These are phyloP conservation scores for Chaitophorus viminalis DNA, from an alignment of 2,888 invertebrate species.

Conservation along the genomic window DNA sequence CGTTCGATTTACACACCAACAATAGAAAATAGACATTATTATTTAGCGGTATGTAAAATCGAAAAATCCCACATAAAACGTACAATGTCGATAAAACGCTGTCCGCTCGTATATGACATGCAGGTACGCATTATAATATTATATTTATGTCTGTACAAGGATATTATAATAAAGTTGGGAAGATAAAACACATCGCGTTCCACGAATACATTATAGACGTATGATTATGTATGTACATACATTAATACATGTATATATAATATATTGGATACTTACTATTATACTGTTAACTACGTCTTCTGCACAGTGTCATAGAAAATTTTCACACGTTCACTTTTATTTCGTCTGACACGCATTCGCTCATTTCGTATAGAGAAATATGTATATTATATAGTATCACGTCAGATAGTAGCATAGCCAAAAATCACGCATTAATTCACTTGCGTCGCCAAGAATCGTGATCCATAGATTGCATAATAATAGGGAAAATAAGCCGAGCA, in stretches of 20 bases:
- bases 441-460: conserved; percentile 51
- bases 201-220: no score
- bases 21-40: no score
- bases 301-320: conserved; percentile 20
- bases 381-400: neutral
- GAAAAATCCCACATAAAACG: no score
- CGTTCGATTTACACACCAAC: neutral
- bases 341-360: conserved; percentile 28
- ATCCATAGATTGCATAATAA: conserved; percentile 46
- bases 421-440: conserved; percentile 44
- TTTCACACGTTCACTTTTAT: conserved; percentile 47
- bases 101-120: no score
- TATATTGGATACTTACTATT: neutral
- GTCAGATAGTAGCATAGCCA: conserved; percentile 5
- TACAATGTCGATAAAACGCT: no score
- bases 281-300: neutral
- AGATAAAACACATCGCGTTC: neutral
- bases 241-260: neutral
- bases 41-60: no score
- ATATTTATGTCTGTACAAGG: neutral
- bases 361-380: neutral
- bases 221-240: no score
- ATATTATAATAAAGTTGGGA: neutral
- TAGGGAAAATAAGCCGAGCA: conserved; percentile 28
- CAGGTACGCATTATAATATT: no score